Conservation (phyloP, 2,797 vertebrate species). For the Cryptoprocta ferox region DNA sequence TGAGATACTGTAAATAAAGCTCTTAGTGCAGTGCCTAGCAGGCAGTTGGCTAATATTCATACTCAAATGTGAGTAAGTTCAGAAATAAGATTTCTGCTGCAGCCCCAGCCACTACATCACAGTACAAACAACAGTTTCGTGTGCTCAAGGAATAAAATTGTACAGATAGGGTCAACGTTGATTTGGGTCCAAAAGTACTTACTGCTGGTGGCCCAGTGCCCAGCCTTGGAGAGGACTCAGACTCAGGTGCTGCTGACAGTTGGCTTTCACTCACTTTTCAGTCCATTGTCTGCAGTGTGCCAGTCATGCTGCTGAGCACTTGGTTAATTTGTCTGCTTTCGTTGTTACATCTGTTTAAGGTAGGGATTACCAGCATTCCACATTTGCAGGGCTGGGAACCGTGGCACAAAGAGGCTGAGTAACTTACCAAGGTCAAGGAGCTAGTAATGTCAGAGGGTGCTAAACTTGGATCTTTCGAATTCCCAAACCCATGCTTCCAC, state of each 20-base stretch:
- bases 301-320: neutral
- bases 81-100: neutral
- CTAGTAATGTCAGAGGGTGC: neutral
- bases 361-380: neutral
- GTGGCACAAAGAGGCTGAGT: neutral
- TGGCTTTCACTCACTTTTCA: neutral
- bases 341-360: neutral
- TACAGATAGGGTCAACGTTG: neutral
- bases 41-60: neutral
- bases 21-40: neutral
- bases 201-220: neutral
- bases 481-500: neutral
- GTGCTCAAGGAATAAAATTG: neutral
- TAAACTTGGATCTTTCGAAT: neutral
- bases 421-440: neutral
- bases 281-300: neutral
- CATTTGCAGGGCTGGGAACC: neutral
- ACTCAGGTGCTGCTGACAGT: neutral
- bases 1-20: neutral
- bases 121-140: neutral
- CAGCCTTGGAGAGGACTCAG: neutral
- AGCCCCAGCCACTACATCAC: neutral
- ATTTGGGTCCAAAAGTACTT: neutral
- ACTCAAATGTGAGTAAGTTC: neutral
- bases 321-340: neutral